Conservation (phyloP, 2,113 vertebrate genomes). For the Cacatua alba region DNA sequence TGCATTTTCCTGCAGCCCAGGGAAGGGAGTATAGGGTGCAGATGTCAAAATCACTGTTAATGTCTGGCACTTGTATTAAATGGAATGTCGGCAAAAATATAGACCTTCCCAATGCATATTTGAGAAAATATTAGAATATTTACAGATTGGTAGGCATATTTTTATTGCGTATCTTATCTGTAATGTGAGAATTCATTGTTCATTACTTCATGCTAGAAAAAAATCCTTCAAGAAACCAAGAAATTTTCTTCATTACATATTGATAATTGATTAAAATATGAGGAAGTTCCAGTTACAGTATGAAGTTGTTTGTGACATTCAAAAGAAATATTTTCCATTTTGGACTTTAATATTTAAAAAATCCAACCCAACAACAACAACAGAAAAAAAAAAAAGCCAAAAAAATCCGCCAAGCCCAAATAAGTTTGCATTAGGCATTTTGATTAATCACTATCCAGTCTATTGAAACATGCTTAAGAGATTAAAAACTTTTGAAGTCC, state of each 20-base stretch:
- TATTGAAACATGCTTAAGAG: background rate
- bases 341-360: background rate
- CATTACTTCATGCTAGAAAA: background rate
- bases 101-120: background rate
- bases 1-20: background rate
- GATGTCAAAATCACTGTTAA: background rate
- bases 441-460: background rate
- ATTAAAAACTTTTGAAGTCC: constrained; percentile 7
- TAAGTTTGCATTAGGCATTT: background rate
- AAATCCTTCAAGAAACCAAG: background rate
- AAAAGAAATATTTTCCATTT: background rate
- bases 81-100: background rate
- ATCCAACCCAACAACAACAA: background rate
- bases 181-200: background rate
- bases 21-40: background rate
- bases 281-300: background rate
- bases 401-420: background rate
- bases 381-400: too few relatives aligned
- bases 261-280: background rate
- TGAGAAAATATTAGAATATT: background rate
- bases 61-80: background rate
- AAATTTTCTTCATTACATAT: background rate
- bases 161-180: background rate
- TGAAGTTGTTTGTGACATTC: background rate
- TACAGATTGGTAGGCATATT: background rate